Conservation (phyloP, 2,113 vertebrate species). For the Rostratula benghalensis region DNA sequence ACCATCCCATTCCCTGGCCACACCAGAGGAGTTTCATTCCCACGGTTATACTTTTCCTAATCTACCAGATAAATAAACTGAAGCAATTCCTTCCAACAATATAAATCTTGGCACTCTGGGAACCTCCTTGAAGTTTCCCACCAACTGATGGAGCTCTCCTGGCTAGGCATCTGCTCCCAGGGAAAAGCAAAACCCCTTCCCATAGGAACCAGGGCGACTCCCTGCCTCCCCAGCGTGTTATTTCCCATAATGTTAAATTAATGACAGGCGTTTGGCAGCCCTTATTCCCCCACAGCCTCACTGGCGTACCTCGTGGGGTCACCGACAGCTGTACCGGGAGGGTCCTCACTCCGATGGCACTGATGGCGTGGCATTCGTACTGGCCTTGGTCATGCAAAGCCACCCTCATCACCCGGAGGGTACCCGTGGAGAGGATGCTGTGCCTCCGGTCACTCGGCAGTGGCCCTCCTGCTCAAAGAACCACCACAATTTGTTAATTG, state of each 20-base stretch:
- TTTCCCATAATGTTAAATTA: accelerated
- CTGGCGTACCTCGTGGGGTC: conserved; percentile 53
- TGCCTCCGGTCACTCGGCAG: conserved; percentile 65
- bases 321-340: conserved; percentile 52
- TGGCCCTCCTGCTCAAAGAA: conserved; percentile 33
- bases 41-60: neutral
- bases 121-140: neutral
- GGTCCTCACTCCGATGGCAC: conserved; percentile 51
- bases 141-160: neutral
- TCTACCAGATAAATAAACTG: neutral
- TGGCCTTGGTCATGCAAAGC: conserved; percentile 70
- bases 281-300: accelerated
- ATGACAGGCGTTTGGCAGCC: accelerated
- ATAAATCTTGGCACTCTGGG: neutral
- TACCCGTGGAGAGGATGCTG: conserved; percentile 64
- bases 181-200: neutral
- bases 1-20: neutral
- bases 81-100: neutral
- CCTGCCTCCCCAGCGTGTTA: neutral
- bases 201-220: accelerated
- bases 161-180: neutral
- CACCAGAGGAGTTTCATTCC: neutral
- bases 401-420: conserved; percentile 60
- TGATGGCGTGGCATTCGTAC: conserved; percentile 75
- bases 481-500: neutral